Percentiles rank a stretch among this genome's conserved stretches.
Evolutionary conservation across 2,113 vertebrate genomes (phyloP).

Genomic region (Ardeotis arabs): DNA sequence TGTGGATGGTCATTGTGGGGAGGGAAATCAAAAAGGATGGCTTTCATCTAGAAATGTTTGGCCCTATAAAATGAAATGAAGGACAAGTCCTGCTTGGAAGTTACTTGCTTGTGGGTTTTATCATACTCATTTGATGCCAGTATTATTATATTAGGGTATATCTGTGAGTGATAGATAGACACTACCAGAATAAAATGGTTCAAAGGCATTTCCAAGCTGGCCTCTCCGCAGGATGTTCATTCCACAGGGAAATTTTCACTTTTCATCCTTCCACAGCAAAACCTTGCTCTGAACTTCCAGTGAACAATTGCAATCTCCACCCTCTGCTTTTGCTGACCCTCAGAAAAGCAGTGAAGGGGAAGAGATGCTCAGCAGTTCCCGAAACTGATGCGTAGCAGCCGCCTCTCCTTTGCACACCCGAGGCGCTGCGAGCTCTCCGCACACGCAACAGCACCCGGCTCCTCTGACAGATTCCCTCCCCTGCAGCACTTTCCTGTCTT

Average conservation of each 20-base stretch:
- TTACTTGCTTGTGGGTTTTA: background rate
- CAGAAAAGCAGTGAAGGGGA: background rate
- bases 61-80: background rate
- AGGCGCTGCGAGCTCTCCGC: fast-evolving
- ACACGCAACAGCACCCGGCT: background rate
- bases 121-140: background rate
- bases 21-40: background rate
- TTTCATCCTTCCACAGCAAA: background rate
- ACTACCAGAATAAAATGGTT: background rate
- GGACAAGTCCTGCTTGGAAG: background rate
- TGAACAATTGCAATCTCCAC: fast-evolving
- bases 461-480: background rate
- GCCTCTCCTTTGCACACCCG: background rate
- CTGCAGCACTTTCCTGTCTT: background rate
- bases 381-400: fast-evolving
- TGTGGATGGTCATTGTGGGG: background rate
- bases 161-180: background rate
- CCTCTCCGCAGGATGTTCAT: fast-evolving
- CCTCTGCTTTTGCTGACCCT: background rate
- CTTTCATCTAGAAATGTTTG: background rate
- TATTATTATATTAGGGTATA: background rate
- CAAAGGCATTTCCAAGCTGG: slow-evolving; percentile 7
- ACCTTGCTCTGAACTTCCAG: background rate
- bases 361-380: background rate
- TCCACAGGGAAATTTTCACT: background rate